phyloP scores from a whole-genome alignment of 2,113 vertebrate genomes.

The Pseudorasbora parva region DNA sequence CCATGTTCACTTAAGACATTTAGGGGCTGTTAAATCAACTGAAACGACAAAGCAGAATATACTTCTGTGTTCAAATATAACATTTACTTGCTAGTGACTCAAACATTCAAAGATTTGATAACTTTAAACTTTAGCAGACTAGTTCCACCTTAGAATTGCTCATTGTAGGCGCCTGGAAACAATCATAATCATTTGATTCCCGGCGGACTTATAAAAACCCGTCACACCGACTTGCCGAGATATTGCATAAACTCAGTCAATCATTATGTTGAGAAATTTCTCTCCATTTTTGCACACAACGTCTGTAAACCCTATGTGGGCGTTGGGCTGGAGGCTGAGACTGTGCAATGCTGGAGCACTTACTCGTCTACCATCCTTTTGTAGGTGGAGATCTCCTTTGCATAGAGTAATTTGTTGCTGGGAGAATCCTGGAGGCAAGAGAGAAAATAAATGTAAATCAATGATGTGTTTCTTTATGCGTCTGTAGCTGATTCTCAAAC shows the following conservation, averaged over 20 bases:
- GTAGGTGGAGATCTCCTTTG: constrained; percentile 97
- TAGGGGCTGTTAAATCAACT: background rate
- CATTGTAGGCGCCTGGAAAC: background rate
- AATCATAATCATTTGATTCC: background rate
- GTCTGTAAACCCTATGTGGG: constrained; percentile 19
- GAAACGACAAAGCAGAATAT: background rate
- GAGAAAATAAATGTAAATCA: background rate
- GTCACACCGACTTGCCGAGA: background rate
- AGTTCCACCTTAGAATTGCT: background rate
- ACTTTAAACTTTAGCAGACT: background rate
- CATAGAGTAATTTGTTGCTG: constrained; percentile 98
- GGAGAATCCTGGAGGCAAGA: constrained; percentile 87
- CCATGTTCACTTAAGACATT: background rate
- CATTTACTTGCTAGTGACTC: background rate
- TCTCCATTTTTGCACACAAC: background rate
- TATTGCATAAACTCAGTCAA: constrained; percentile 16
- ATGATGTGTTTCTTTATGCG: background rate
- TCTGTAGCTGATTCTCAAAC: background rate
- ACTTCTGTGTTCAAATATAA: too few species aligned
- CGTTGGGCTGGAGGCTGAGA: constrained; percentile 3
- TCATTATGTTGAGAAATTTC: constrained; percentile 20
- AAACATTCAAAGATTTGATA: background rate
- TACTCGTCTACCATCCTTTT: constrained; percentile 99
- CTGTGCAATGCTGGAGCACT: constrained; percentile 63
- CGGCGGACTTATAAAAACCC: background rate